Base-by-base conservation (phyloP, 2,888 invertebrate genomes). In the Dusona sp. region DNA sequence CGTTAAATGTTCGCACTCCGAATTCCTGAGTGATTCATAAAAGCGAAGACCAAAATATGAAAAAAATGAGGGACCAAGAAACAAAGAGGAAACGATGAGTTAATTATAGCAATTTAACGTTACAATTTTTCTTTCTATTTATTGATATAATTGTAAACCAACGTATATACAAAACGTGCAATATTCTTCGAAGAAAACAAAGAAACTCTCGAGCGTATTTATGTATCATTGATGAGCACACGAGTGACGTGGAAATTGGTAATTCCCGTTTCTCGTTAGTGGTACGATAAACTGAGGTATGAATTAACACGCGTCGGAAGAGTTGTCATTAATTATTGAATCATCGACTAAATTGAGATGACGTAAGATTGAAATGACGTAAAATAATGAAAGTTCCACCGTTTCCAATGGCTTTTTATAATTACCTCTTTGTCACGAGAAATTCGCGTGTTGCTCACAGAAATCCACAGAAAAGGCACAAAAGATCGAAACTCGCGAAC, bases 371-470 rank as follows among this genome's bases (percentile, higher is more conserved):
- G 1, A 16, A 36, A 6, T 67, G 1, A 22, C 9, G n/a, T 38
- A 67, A n/a, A 38, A 38, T 7, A 67, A n/a, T 67, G 7, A 4
- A 67, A 29, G 22, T 7, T 38, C 19, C n/a, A 67, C n/a, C 6
- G 25, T 29, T 48, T 45, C 33, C 33, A 29, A 3, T 1, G 29
- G 19, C 33, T 19, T 70, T n/a, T 48, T 1, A 29, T 25, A 68
- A 48, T 70, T 70, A 70, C 70, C 70, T 70, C 19, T 70, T 48
- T 29, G 48, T 70, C 48, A 70, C 19, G 48, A 70, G 48, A 70
- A 70, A 70, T 48, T 70, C 29, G n/a, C n/a, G n/a, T 16, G 38
- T 7, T n/a, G 70, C 29, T 70, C 70, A 29, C 70, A 70, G 19
- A 68, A 42, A 68, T 42, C 42, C 68, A 68, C 68, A 68, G 68